Conservation (phyloP, 2,888 invertebrate species). For the Ichneumon xanthorius region DNA sequence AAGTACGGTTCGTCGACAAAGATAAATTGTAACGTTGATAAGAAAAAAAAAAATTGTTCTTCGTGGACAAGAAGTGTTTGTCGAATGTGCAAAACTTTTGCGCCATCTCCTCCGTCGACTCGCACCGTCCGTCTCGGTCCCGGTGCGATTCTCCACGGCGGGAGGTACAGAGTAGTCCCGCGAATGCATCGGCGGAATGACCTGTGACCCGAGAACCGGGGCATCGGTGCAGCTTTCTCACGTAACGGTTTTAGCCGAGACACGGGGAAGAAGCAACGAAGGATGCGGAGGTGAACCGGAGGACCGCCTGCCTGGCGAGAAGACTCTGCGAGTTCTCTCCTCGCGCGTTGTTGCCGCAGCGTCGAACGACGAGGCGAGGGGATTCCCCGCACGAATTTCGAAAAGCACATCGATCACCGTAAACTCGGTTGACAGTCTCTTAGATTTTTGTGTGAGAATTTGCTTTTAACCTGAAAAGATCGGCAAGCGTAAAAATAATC, state of each 20-base stretch:
- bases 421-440: too few species aligned
- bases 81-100: background rate
- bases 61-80: constrained; percentile 33
- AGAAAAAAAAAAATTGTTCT: constrained; percentile 44
- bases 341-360: background rate
- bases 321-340: constrained; percentile 9
- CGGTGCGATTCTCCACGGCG: constrained; percentile 55
- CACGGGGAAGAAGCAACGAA: constrained; percentile 15
- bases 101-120: constrained; percentile 4
- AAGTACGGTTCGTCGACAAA: too few species aligned
- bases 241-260: constrained; percentile 79
- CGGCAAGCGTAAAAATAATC: too few species aligned
- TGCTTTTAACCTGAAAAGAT: too few species aligned
- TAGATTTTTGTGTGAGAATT: too few species aligned
- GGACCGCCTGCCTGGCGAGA: constrained; percentile 56
- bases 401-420: too few species aligned
- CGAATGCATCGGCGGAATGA: constrained; percentile 74
- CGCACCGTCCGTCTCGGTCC: constrained; percentile 18
- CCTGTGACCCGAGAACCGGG: constrained; percentile 83
- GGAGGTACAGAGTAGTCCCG: constrained; percentile 72
- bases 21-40: too few species aligned
- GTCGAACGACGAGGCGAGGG: background rate
- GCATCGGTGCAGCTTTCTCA: constrained; percentile 82
- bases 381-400: background rate
- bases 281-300: constrained; percentile 41